These are phyloP conservation scores for Athalia cordata DNA, from an alignment of 2,888 invertebrate genomes.

Conservation along the genomic window DNA sequence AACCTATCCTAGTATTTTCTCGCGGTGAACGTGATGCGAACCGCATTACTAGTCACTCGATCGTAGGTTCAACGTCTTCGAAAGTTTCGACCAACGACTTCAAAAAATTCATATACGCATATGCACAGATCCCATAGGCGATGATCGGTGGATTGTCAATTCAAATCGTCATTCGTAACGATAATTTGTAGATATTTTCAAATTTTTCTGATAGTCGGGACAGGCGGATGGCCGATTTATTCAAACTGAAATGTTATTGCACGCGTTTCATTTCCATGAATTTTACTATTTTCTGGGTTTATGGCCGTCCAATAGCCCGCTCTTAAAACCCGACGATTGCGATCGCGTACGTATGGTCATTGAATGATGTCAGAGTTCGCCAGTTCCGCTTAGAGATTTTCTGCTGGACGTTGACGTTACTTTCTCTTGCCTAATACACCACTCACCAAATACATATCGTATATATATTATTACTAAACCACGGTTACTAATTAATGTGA, in stretches of 20 bases:
- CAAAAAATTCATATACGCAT: background rate
- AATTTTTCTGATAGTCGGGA: too few species aligned
- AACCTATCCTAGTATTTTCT: background rate
- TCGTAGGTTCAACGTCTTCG: slow-evolving; percentile 30
- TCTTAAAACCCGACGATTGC: background rate
- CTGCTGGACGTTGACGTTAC: background rate
- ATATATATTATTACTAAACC: too few species aligned
- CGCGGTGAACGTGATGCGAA: background rate
- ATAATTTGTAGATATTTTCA: too few species aligned
- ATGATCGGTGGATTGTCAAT: too few species aligned
- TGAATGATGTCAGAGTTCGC: slow-evolving; percentile 12
- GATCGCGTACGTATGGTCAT: background rate
- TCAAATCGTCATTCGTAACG: too few species aligned
- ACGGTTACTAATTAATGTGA: too few species aligned
- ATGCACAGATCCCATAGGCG: too few species aligned
- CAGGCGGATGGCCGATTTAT: too few species aligned
- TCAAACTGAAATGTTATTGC: too few species aligned
- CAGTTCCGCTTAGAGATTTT: slow-evolving; percentile 28
- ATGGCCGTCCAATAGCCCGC: background rate
- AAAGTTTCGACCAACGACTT: slow-evolving; percentile 12
- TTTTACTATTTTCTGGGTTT: background rate
- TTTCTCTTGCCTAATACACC: slow-evolving; percentile 12
- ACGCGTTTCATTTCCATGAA: background rate
- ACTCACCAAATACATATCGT: background rate
- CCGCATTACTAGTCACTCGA: background rate